Evolutionary conservation across 23 tunicate species (phyloP).

Genomic region (Styela clava): DNA sequence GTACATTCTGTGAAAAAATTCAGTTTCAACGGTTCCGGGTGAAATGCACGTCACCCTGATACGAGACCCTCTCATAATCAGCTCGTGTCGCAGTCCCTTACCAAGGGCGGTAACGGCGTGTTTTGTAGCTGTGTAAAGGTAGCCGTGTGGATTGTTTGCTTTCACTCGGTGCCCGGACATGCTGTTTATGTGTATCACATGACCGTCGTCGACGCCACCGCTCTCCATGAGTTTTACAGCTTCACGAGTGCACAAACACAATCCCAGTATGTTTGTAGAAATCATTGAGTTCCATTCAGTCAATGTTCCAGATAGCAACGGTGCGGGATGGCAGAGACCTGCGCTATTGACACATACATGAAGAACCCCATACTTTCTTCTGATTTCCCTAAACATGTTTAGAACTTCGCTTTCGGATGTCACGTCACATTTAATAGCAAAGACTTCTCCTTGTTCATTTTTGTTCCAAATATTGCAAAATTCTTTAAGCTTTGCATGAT

Average conservation of each 20-base stretch:
- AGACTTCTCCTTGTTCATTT: conserved; percentile 51
- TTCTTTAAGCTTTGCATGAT: conserved; percentile 35
- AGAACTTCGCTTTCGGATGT: conserved; percentile 46
- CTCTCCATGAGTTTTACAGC: conserved; percentile 49
- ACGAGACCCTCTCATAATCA: conserved; percentile 18
- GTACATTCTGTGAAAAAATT: conserved; percentile 27
- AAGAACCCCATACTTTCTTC: conserved; percentile 45
- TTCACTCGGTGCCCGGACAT: conserved; percentile 62
- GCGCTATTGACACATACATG: conserved; percentile 76
- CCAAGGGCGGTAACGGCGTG: conserved; percentile 56
- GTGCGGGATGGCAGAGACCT: conserved; percentile 46
- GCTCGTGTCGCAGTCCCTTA: conserved; percentile 54
- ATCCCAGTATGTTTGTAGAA: conserved; percentile 49
- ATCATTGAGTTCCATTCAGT: conserved; percentile 60
- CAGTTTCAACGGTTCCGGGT: conserved; percentile 59
- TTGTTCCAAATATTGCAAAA: conserved; percentile 8
- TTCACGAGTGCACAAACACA: conserved; percentile 52
- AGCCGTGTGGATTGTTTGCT: background rate
- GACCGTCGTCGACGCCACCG: conserved; percentile 59
- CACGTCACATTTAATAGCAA: conserved; percentile 57
- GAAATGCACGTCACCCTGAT: conserved; percentile 58
- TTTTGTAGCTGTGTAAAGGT: conserved; percentile 50
- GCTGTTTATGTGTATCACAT: conserved; percentile 78
- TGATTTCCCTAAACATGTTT: conserved; percentile 51
- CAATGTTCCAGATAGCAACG: conserved; percentile 50